A percentile compares a stretch with the other conserved stretches of the same genome.
Evolutionary conservation across 2,113 vertebrate species (phyloP).

Genomic region (Sorex araneus): DNA sequence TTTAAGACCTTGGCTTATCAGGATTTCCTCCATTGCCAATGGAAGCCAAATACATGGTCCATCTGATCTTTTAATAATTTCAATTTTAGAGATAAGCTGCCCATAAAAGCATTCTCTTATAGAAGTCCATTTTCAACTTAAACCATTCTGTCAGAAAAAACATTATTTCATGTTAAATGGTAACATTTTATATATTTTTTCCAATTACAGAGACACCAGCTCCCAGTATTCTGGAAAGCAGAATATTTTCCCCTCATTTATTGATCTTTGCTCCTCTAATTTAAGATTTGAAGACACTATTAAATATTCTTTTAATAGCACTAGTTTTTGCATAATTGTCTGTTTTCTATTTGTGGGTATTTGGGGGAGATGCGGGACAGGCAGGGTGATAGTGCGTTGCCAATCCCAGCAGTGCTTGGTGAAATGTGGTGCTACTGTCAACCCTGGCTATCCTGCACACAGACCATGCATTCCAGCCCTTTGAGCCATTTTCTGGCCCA

Average conservation of each 20-base stretch:
- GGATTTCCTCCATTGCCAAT: constrained; percentile 33
- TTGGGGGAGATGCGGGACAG: too few species aligned
- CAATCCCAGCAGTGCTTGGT: too few species aligned
- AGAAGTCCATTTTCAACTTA: constrained; percentile 23
- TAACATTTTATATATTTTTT: constrained; percentile 24
- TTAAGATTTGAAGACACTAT: constrained; percentile 41
- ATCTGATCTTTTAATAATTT: constrained; percentile 56
- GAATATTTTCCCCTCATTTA: not conserved
- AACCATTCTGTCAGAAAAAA: constrained; percentile 51
- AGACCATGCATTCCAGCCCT: too few species aligned
- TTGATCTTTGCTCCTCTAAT: not conserved
- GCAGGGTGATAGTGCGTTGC: too few species aligned
- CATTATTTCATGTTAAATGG: constrained; percentile 45
- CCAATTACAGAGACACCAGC: not conserved
- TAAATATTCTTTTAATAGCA: not conserved
- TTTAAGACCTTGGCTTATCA: constrained; percentile 50
- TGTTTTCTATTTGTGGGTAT: not conserved
- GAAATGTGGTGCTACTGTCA: too few species aligned
- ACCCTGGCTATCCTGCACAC: too few species aligned
- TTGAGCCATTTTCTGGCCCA: too few species aligned
- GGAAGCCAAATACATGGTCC: constrained; percentile 30
- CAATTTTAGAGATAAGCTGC: constrained; percentile 57
- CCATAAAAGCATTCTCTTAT: constrained; percentile 25
- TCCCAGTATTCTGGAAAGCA: not conserved
- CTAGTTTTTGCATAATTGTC: not conserved